phyloP scores from a whole-genome alignment of 2,888 invertebrate genomes.

The Leptarthrus brevirostris region DNA sequence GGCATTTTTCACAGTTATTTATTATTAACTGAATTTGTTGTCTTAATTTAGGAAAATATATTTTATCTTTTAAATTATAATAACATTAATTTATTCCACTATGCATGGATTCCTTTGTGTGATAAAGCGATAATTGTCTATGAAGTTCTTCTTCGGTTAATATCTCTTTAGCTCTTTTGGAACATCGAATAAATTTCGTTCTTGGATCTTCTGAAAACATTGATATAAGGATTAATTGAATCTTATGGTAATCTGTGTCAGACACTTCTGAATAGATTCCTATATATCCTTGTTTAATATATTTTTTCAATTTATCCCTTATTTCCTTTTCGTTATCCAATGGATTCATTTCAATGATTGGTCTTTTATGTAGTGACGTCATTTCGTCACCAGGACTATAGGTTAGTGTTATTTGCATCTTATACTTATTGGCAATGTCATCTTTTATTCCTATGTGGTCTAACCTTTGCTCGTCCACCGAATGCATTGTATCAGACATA shows the following conservation, averaged over 20 bases:
- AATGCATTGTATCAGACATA: constrained; percentile 50
- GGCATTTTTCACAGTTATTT: neutral
- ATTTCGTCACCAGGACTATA: constrained; percentile 46
- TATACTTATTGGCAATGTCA: constrained; percentile 54
- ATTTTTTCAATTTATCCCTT: no score
- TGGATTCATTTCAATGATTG: no score
- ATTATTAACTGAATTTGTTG: constrained; percentile 6
- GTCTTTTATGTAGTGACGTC: no score
- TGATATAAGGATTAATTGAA: no score
- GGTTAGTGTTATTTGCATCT: constrained; percentile 53
- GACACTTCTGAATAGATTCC: no score
- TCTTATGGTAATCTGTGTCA: no score
- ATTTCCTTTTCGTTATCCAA: no score
- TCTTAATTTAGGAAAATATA: constrained; percentile 9
- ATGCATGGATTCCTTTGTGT: constrained; percentile 39
- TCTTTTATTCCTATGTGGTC: constrained; percentile 52
- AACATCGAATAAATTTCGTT: no score
- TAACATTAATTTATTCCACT: constrained; percentile 47
- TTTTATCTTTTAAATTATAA: constrained; percentile 27
- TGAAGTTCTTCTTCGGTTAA: no score
- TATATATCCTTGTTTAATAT: no score
- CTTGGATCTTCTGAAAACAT: no score
- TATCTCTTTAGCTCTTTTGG: no score
- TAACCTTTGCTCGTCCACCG: constrained; percentile 51
- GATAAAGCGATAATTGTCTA: neutral